Base-by-base conservation (phyloP, 2,888 invertebrate genomes). In the Andrena bicolor region DNA sequence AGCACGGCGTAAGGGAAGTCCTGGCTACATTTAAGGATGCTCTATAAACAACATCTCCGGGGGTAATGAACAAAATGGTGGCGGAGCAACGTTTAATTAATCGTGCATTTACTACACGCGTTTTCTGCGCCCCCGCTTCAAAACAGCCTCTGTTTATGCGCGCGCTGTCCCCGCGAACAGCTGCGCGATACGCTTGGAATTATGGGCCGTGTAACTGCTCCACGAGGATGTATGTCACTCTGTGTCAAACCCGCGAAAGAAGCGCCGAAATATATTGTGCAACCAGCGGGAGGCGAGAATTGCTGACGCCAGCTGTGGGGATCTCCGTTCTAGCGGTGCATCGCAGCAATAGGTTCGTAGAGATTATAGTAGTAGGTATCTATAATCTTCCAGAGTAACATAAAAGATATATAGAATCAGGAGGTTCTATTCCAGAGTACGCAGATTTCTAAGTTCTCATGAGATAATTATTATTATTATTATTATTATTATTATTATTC, bases 11-110 rank as follows among this genome's bases (percentile, higher is more conserved):
- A 69, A 82, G 77, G 71, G 75, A 74, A 80, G 66, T 78, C 61
- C 60, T 49, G 69, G 77, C 70, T 82, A 77, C 84, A 71, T 84
- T 80, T 84, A 85, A 83, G 84, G 84, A 83, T 76, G 70, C 64
- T 81, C 76, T 20, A 16, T 63, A 80, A 81, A 80, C 85, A 81
- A 83, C 80, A 28, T 74, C 78, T 65, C 48, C 23, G 23, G 1
- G 16, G 3, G 30, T 63, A 74, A 73, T 65, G 76, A 76, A 74
- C 74, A 35, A 76, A 83, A 81, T 61, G 16, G 16, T 41, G 41
- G 41, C 60, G 7, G 64, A 51, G 70, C 56, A 41, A 56, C 66
- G 64, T 83, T 78, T 74, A 75, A 83, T 82, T 83, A 82, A 78
- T 82, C 78, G 75, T 49, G 28, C 32, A 53, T 72, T 83, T 65